phyloP scores from a whole-genome alignment of 2,797 vertebrate genomes.

The Psittacula echo region DNA sequence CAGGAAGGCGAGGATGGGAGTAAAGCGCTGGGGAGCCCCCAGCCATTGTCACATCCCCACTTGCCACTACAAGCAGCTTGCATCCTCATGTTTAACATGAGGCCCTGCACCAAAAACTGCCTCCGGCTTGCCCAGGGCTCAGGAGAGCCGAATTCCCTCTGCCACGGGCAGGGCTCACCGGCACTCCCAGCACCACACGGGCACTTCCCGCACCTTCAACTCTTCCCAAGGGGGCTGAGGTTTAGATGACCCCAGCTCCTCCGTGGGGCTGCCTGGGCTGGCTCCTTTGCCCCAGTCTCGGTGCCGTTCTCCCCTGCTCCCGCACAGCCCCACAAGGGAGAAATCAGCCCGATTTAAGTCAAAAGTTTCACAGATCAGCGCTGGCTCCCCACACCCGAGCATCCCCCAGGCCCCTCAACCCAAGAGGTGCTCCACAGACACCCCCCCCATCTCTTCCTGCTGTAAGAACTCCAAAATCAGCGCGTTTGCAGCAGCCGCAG shows the following conservation, averaged over 20 bases:
- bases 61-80: not conserved
- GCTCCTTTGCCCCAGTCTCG: not conserved
- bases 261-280: not conserved
- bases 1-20: not conserved
- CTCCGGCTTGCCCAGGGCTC: not conserved
- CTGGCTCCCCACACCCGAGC: not conserved
- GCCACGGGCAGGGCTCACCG: not conserved
- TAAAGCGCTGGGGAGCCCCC: accelerated
- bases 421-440: not conserved
- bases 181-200: accelerated
- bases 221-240: not conserved
- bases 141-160: accelerated
- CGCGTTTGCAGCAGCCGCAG: constrained; percentile 11
- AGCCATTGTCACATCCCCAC: accelerated
- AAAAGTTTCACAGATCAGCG: not conserved
- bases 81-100: not conserved
- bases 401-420: accelerated
- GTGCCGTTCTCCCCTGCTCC: not conserved
- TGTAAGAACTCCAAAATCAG: not conserved
- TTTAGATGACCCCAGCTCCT: accelerated
- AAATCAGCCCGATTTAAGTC: not conserved
- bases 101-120: constrained; percentile 35
- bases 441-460: not conserved
- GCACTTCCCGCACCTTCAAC: not conserved
- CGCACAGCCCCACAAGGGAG: not conserved